A percentile compares a stretch with the other conserved stretches of the same genome.
These are phyloP conservation scores for Clarias fuscus DNA, from an alignment of 2,797 vertebrate genomes.

Conservation along the genomic window DNA sequence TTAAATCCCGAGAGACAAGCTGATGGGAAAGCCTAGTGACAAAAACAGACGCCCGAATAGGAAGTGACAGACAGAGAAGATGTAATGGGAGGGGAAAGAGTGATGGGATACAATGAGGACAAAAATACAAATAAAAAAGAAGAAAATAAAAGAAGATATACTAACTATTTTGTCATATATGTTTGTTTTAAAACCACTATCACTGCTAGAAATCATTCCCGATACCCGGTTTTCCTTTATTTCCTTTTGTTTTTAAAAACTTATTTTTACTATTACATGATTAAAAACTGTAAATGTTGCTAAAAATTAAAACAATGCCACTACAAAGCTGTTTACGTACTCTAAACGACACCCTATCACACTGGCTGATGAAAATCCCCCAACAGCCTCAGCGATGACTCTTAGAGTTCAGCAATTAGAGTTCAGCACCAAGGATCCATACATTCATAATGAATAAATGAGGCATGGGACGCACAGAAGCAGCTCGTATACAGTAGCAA, in stretches of 20 bases:
- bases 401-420: slow-evolving; percentile 38
- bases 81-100: not conserved
- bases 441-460: slow-evolving; percentile 58
- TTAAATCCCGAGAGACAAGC: slow-evolving; percentile 31
- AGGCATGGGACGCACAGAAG: slow-evolving; percentile 41
- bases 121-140: not conserved
- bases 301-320: not conserved
- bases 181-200: not conserved
- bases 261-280: too few relatives aligned
- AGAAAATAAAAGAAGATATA: not conserved
- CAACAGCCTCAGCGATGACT: slow-evolving; percentile 14
- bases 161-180: not conserved
- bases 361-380: slow-evolving; percentile 11
- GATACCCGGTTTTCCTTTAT: not conserved
- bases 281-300: not conserved
- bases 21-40: slow-evolving; percentile 30
- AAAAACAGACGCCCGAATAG: not conserved
- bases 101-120: not conserved
- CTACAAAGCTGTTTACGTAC: not conserved
- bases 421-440: slow-evolving; percentile 39
- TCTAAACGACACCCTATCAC: not conserved
- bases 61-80: not conserved
- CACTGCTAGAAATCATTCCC: not conserved
- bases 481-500: slow-evolving; percentile 45
- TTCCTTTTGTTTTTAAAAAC: not conserved